Evolutionary conservation across 2,888 invertebrate species (phyloP).

Genomic region (Doris montereyensis): DNA sequence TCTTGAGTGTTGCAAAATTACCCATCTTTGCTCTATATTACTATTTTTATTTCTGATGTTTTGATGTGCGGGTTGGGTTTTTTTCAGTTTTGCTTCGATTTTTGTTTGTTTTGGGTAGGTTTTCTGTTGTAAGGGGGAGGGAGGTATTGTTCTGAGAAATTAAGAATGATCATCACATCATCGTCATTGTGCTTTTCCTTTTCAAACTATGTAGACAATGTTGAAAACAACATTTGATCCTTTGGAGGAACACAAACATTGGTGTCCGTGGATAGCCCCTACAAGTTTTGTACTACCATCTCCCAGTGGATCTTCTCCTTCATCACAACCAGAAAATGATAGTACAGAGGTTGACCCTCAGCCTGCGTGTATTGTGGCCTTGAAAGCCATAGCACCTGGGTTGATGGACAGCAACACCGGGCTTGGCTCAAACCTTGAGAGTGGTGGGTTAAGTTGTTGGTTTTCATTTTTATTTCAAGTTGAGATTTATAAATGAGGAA

Average conservation of each 20-base stretch:
- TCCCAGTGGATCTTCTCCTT: not conserved
- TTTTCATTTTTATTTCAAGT: too few species aligned
- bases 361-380: slow-evolving; percentile 43
- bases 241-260: slow-evolving; percentile 58
- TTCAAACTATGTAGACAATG: not conserved
- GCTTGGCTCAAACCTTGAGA: slow-evolving; percentile 39
- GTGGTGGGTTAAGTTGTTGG: too few species aligned
- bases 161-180: too few species aligned
- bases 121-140: too few species aligned
- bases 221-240: slow-evolving; percentile 52
- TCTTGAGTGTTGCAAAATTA: too few species aligned
- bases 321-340: not conserved
- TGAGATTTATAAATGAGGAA: too few species aligned
- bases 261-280: slow-evolving; percentile 64
- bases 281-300: not conserved
- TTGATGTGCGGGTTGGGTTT: too few species aligned
- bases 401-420: slow-evolving; percentile 42
- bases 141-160: too few species aligned
- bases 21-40: too few species aligned
- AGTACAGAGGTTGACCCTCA: not conserved
- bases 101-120: slow-evolving; percentile 19
- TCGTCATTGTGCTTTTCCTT: not conserved
- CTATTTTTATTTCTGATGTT: too few species aligned
- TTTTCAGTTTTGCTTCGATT: too few species aligned
- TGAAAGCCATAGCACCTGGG: slow-evolving; percentile 44